Base-by-base conservation (phyloP, 2,113 vertebrate genomes). In the Engystomops pustulosus region DNA sequence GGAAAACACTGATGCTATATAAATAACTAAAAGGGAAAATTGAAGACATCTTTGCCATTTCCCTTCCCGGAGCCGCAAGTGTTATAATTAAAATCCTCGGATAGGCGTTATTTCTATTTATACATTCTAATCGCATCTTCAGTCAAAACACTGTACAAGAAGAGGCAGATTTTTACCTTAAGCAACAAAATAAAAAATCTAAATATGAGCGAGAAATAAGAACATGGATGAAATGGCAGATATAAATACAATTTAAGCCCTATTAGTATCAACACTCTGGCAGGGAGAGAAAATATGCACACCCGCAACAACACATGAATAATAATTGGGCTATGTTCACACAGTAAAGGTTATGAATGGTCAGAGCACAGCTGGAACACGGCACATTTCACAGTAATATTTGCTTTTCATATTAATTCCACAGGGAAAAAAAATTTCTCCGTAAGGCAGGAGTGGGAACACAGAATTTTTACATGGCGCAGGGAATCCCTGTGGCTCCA, bases 381-480 rank as follows among this genome's bases (percentile, higher is more conserved):
- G 36, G 15, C 58, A 62, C 34, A 58, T 75, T 83, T 12, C 17
- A 51, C 69, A 65, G 51, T 47, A 44, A 75, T 75, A 65, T 83
- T 72, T 82, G 69, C 69, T 82, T 82, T 74, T 75, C 25, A 83
- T 62, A 83, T 47, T 44, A 75, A 55, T 5, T 36, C 30, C 5
- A 32, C 15, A 32, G 27, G 27, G 27, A 65, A 20, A 36, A 67
- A 17, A 15, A 18, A 2, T 18, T 14, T 12, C 30, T 6, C 60
- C 17, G 60, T 62, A 27, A 62, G 55, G 23, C n/a, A 60, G 25
- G n/a, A 30, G 58, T 7, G 14, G 55, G 23, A n/a, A 60, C 23
- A 53, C 15, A 11, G 10, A 11, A 7, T 23, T n/a, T 10, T 3
- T 25, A 25, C n/a, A n/a, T n/a, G 9, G 17, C 25, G 7, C 2